Evolutionary conservation across 2,888 invertebrate species (phyloP), one percentile per base, ranked within the genome.

Genomic region (Rhamphomyia laevipes): DNA sequence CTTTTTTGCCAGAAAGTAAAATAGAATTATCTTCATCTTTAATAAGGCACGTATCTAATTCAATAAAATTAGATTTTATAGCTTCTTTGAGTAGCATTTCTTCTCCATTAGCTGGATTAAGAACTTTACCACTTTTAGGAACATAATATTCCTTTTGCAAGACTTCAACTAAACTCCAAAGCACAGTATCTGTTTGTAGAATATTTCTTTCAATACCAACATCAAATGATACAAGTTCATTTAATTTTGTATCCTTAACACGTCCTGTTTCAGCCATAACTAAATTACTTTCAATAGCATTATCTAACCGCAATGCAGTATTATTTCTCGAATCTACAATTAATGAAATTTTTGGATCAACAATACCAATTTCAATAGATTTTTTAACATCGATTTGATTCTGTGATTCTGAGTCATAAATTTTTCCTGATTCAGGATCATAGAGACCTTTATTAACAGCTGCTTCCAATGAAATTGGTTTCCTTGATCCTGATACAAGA

Each of bases 291-390:
- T 78, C 73, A 43, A 90, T 72, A 30, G 89, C 87, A 64, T 88
- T 84, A 42, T 80, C 78, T 45, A 93, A 73, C 6, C 85, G 77
- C 2, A 92, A 67, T 55, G 82, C 82, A 55, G 78, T 77, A 47
- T 85, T 81, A 43, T 78, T 77, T 58, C 79, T 76, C 0, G 84
- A 82, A 63, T 91, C 87, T 64, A 84, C 84, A 55, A 90, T 82
- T 67, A 86, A 79, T 6, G 86, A 85, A 56, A 88, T 84, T 53
- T 82, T 82, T 2, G 86, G 82, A 68, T 90, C 87, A 27, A 93
- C 77, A 53, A 91, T 80, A 57, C 85, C 84, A 59, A 86, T 77
- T 56, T 82, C 78, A 44, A 90, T 80, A 3, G 88, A 86, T 61
- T 88, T 86, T 46, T 80, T 76, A 17, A 93, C 75, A 56, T 81